phyloP scores from a whole-genome alignment of 2,888 invertebrate species.

The Pogonocherus hispidulus region DNA sequence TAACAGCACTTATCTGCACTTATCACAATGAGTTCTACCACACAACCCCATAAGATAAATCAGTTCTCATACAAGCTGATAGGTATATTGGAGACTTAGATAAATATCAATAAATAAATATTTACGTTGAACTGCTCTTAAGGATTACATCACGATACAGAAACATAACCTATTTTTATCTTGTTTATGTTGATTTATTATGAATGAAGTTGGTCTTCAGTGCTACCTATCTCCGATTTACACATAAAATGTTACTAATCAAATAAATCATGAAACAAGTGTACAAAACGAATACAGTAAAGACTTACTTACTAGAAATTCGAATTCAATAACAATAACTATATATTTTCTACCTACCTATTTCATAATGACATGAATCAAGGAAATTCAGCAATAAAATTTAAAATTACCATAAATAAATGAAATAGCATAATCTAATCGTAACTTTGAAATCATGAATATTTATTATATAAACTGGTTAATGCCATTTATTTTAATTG shows the following conservation, averaged over 20 bases:
- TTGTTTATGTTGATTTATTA: conserved; percentile 49
- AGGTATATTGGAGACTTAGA: conserved; percentile 32
- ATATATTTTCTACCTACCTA: no score
- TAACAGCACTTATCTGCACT: conserved; percentile 19
- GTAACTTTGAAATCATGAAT: background rate
- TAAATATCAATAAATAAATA: conserved; percentile 54
- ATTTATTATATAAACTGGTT: no score
- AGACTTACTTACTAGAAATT: no score
- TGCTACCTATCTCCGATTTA: no score
- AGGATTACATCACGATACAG: conserved; percentile 53
- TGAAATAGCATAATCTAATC: background rate
- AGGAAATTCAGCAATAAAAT: no score
- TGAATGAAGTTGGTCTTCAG: conserved; percentile 20
- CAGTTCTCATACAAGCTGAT: conserved; percentile 18
- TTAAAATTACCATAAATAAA: background rate
- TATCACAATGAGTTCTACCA: conserved; percentile 21
- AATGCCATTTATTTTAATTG: no score
- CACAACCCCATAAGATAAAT: conserved; percentile 34
- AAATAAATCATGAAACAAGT: no score
- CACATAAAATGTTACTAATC: background rate
- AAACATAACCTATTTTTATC: conserved; percentile 52
- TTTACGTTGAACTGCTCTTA: conserved; percentile 50
- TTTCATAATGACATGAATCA: no score
- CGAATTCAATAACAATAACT: no score
- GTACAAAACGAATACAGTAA: no score